phyloP scores from a whole-genome alignment of 2,888 invertebrate genomes.

The Bombyx huttoni region DNA sequence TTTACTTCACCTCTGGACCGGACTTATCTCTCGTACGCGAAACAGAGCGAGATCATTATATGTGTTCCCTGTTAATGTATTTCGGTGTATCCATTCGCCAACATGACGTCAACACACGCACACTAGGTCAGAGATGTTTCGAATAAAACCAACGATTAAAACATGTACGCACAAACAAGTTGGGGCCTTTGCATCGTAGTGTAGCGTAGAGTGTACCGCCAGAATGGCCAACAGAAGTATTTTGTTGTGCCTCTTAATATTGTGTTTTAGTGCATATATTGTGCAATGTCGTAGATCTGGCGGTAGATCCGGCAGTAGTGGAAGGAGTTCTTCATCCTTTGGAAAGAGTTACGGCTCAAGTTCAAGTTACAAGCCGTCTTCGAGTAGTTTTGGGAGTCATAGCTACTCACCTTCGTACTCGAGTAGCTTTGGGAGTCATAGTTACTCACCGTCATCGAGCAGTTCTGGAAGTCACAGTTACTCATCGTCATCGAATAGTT shows the following conservation, averaged over 20 bases:
- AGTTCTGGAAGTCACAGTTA: no score
- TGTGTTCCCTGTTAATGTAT: slow-evolving; percentile 17
- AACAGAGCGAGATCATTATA: slow-evolving; percentile 12
- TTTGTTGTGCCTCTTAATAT: slow-evolving; percentile 41
- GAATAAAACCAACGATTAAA: slow-evolving; percentile 18
- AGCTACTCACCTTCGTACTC: not conserved
- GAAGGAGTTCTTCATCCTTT: slow-evolving; percentile 16
- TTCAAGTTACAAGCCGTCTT: slow-evolving; percentile 5
- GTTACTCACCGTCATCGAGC: slow-evolving; percentile 1
- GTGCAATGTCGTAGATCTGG: slow-evolving; percentile 25
- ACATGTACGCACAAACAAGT: slow-evolving; percentile 16
- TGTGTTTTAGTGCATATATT: slow-evolving; percentile 24
- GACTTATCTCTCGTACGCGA: slow-evolving; percentile 12
- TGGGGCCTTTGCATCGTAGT: slow-evolving; percentile 13
- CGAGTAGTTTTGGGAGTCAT: slow-evolving; percentile 4
- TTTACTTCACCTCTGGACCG: slow-evolving; percentile 23
- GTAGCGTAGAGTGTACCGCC: slow-evolving; percentile 11
- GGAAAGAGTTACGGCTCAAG: slow-evolving; percentile 9
- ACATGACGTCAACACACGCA: not conserved
- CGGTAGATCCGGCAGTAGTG: slow-evolving; percentile 16
- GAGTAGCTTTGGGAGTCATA: not conserved
- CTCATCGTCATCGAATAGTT: not conserved
- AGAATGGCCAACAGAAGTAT: slow-evolving; percentile 39
- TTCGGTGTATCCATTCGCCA: not conserved
- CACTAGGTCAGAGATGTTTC: slow-evolving; percentile 6